Evolutionary conservation across 2,888 invertebrate species (phyloP), one percentile per base, ranked within the genome.

Genomic region (Allygus modestus): DNA sequence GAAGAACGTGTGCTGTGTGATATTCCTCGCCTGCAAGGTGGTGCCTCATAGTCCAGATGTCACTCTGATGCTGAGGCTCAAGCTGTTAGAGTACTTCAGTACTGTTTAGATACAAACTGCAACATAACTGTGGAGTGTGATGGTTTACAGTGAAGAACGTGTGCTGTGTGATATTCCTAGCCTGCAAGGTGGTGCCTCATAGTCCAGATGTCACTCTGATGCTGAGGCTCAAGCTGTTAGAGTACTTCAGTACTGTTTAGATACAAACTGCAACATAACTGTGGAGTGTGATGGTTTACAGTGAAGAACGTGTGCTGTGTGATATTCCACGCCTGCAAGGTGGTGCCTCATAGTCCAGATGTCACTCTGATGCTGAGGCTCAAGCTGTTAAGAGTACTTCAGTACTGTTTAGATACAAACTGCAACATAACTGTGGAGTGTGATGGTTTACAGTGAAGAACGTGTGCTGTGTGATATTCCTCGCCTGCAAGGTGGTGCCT

Each of bases 361-460:
- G 20, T n/a, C 26, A n/a, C 17, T 11, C 4, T 77, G 28, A 43
- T 77, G 77, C 37, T 77, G 43, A 4, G 46, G 28, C 4, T 77
- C 51, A 46, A 46, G n/a, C 77, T 51, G 51, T 9, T 77, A n/a
- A 37, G n/a, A n/a, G n/a, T n/a, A n/a, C n/a, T n/a, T n/a, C n/a
- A n/a, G n/a, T n/a, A n/a, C n/a, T n/a, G n/a, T n/a, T n/a, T n/a
- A n/a, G n/a, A n/a, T n/a, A n/a, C n/a, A n/a, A n/a, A n/a, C n/a
- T n/a, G n/a, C n/a, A n/a, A n/a, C n/a, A n/a, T n/a, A n/a, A n/a
- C n/a, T n/a, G n/a, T n/a, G n/a, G n/a, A n/a, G n/a, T n/a, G n/a
- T n/a, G n/a, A n/a, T n/a, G n/a, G 31, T 37, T 75, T 75, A 9
- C 73, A 75, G 73, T 75, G 43, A 23, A 23, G 23, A 75, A 75